Conservation (phyloP, 2,113 vertebrate genomes). For the Microtus richardsoni region DNA sequence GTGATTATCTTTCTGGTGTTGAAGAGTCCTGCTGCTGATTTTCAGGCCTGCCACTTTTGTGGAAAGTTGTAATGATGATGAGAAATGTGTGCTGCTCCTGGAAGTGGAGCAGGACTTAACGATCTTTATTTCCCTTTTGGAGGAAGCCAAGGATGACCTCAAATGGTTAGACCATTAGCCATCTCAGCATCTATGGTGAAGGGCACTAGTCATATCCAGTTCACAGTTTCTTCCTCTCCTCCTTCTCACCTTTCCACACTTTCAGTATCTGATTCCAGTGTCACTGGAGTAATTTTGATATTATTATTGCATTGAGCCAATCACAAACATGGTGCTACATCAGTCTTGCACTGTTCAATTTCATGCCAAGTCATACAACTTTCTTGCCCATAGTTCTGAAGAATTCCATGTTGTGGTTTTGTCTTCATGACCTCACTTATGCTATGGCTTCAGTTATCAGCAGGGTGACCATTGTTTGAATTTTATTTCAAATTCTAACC, state of each 20-base stretch:
- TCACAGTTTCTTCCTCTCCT: not conserved
- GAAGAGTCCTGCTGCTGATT: not conserved
- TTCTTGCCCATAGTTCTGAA: not conserved
- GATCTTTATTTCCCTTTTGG: not conserved
- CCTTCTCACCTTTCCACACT: accelerated
- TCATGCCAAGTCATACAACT: not conserved
- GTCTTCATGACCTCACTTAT: not conserved
- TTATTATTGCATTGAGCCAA: not conserved
- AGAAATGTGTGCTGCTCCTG: not conserved
- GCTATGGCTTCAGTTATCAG: not conserved
- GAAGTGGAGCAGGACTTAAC: not conserved
- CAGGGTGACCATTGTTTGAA: not conserved
- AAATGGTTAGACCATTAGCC: not conserved
- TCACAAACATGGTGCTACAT: not conserved
- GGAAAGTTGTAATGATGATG: not conserved
- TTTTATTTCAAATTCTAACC: not conserved
- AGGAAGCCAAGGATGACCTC: not conserved
- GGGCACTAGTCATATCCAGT: not conserved
- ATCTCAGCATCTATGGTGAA: not conserved
- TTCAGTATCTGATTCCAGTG: not conserved
- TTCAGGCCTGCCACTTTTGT: not conserved
- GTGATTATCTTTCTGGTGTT: not conserved
- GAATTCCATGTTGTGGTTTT: not conserved
- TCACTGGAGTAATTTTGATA: not conserved
- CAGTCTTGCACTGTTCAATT: not conserved